Evolutionary conservation across 2,888 invertebrate species (phyloP), one percentile per base, ranked within the genome.

Genomic region (Punctoribates punctum): DNA sequence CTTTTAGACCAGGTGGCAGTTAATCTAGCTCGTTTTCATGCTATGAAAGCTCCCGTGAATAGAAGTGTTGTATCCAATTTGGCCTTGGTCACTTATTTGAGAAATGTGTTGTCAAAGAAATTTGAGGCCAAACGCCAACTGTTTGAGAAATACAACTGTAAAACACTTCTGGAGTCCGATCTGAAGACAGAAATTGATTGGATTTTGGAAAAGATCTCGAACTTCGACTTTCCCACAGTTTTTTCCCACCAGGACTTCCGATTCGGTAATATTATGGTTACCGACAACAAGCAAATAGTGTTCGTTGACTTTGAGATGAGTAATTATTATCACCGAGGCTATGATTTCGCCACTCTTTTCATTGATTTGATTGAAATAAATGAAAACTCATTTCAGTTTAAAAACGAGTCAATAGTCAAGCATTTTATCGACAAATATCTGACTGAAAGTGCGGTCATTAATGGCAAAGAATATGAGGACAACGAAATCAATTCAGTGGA

Each of bases 241-340:
- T 74, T 74, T 27, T 67, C 57, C 4, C 74, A 74, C 42, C 5
- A 20, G 0, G 74, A 74, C 42, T 74, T 74, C 42, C 74, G 60
- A 9, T 27, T 25, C 20, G 8, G n/a, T 1, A 74, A 74, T 38
- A 73, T 74, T 13, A n/a, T 74, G 34, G 74, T 74, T 15, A 13
- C 25, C n/a, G 54, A 51, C 4, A 48, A 42, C 15, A n/a, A 15
- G 3, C 6, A 17, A 25, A 73, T 73, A 27, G 34, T 57, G 17
- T 20, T 74, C 13, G 1, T 13, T 23, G 74, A 74, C 73, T 60
- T 73, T 9, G 74, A 74, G 1, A 15, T 17, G 2, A 17, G 67
- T n/a, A 1, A 15, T 51, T 74, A 74, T 62, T 60, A 20, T 17
- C 4, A 25, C 6, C 74, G 74, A 25, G 74, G 74, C 70, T 74